These are phyloP conservation scores for Thelaira solivaga DNA, from an alignment of 2,888 invertebrate genomes.

Conservation along the genomic window DNA sequence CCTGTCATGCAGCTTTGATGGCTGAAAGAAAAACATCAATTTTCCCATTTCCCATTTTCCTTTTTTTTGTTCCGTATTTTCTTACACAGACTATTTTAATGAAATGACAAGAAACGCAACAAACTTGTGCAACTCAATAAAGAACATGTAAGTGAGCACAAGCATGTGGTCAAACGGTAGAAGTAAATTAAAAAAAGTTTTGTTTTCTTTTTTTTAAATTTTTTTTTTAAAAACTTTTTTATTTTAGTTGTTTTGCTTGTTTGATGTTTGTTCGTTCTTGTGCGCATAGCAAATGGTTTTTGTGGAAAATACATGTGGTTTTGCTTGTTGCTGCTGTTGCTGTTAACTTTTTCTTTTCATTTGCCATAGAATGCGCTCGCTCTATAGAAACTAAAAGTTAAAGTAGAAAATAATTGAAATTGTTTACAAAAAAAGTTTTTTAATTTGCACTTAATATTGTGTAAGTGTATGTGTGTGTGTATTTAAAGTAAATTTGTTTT, in stretches of 20 bases:
- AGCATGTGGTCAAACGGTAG: background rate
- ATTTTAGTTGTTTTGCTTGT: too few relatives aligned
- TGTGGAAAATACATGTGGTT: constrained; percentile 15
- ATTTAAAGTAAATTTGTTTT: background rate
- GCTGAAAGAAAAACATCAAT: background rate
- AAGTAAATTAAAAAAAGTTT: constrained; percentile 41
- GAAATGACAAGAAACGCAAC: background rate
- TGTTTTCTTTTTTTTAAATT: background rate
- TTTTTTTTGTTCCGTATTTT: too few relatives aligned
- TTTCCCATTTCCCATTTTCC: constrained; percentile 13
- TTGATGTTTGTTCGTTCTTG: background rate
- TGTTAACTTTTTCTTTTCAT: too few relatives aligned
- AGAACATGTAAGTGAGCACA: background rate
- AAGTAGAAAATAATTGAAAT: constrained; percentile 34
- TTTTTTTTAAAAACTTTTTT: too few relatives aligned
- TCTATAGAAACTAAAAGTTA: background rate
- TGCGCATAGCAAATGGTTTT: constrained; percentile 19
- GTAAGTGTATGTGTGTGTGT: background rate
- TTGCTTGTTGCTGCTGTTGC: background rate
- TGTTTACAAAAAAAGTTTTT: constrained; percentile 34
- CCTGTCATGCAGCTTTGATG: background rate
- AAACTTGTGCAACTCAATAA: background rate
- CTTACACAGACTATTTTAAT: background rate
- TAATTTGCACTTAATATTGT: constrained; percentile 11
- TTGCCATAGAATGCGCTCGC: too few relatives aligned